Evolutionary conservation across 2,113 vertebrate species (phyloP), one percentile per base, ranked within the genome.

Genomic region (Furnarius figulus): DNA sequence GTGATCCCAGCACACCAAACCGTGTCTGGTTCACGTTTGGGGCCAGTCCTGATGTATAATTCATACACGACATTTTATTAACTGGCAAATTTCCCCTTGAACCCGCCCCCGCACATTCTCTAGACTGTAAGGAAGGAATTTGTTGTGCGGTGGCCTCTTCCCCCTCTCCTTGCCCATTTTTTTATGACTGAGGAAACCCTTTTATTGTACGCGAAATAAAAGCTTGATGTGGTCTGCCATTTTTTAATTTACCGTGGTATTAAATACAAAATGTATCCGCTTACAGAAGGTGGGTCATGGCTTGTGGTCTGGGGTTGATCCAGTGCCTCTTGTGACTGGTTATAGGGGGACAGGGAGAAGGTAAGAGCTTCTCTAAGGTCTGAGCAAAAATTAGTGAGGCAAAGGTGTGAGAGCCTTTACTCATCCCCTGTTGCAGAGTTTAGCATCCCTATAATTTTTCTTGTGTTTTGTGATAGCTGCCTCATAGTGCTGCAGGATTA

Each of bases 101-200:
- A 74, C 68, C 68, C 79, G 0, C 96, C 93, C 93, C 91, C 56
- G 0, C 93, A 92, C 78, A 78, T 95, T 95, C 96, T 92, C 88
- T 62, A 86, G 79, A 81, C 83, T 86, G 30, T 50, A 89, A 96
- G 93, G 95, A 90, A 95, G 85, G 96, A 94, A 94, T 96, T 95
- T 96, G 91, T 94, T 94, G 93, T 93, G 96, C 1, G 70, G 93
- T 95, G 95, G 93, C 90, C 93, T 92, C 79, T 96, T 96, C 80
- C 88, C 71, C 85, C 53, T 94, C 70, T 94, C 62, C 44, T 92
- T 96, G 68, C 90, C 95, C 90, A 50, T 81, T 85, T 94, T 92
- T 96, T 96, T 89, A 97, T n/a, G 76, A 56, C 80, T 62, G 92
- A 96, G 96, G 95, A 97, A 96, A 93, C 88, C 68, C 95, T 94